phyloP scores from a whole-genome alignment of 1,140 invertebrate species.

The Venustaconcha ellipsiformis region DNA sequence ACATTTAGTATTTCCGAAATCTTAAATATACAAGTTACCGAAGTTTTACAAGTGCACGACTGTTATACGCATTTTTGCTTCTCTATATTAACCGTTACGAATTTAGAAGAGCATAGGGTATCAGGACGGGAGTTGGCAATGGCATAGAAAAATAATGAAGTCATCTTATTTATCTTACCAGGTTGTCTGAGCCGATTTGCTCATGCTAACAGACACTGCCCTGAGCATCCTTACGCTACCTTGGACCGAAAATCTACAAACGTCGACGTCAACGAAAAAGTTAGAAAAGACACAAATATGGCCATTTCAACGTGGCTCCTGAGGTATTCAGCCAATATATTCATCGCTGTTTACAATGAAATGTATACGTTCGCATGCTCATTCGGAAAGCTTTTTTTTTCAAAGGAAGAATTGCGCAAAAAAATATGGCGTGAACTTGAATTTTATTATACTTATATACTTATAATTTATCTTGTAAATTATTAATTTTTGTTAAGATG shows the following conservation, averaged over 20 bases:
- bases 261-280: slow-evolving; percentile 32
- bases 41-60: background rate
- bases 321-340: slow-evolving; percentile 18
- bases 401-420: background rate
- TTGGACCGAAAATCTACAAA: slow-evolving; percentile 53
- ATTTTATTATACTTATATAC: no score
- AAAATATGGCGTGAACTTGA: no score
- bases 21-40: background rate
- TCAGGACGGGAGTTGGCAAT: background rate
- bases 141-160: background rate
- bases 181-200: slow-evolving; percentile 79
- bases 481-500: no score
- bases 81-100: background rate
- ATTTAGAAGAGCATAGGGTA: background rate
- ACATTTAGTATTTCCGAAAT: background rate
- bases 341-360: background rate
- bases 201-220: slow-evolving; percentile 84
- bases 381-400: background rate
- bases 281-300: slow-evolving; percentile 32
- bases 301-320: slow-evolving; percentile 42
- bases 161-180: slow-evolving; percentile 16
- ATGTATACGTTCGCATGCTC: background rate
- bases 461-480: no score
- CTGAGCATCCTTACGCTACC: slow-evolving; percentile 64
- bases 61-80: background rate